These are phyloP conservation scores for Microdon myrmicae DNA, from an alignment of 2,888 invertebrate genomes.

Conservation along the genomic window DNA sequence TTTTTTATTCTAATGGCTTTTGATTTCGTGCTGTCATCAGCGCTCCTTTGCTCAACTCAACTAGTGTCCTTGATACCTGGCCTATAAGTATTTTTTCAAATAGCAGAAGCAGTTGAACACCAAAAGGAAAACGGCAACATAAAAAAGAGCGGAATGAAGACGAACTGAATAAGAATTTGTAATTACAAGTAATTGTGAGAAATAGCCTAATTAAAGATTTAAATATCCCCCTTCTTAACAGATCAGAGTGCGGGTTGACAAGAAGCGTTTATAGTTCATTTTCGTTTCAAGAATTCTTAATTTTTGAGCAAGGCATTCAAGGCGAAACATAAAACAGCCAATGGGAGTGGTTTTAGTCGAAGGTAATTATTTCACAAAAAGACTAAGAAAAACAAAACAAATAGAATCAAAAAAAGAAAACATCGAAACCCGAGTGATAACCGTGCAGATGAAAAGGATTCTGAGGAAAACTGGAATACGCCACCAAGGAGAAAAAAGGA, in stretches of 20 bases:
- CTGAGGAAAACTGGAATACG: conserved; percentile 13
- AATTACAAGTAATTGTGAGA: conserved; percentile 51
- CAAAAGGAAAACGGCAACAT: conserved; percentile 1
- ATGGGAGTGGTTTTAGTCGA: conserved; percentile 39
- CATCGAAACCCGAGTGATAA: too few species aligned
- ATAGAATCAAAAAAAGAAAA: background rate
- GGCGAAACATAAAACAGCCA: background rate
- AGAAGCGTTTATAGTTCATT: conserved; percentile 45
- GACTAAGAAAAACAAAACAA: conserved; percentile 4
- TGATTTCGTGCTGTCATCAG: conserved; percentile 44
- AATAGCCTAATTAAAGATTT: conserved; percentile 51
- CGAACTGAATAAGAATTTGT: conserved; percentile 30
- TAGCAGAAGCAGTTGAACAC: conserved; percentile 7
- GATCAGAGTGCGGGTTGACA: conserved; percentile 25
- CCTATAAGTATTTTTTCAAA: conserved; percentile 15
- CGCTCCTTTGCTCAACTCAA: conserved; percentile 3
- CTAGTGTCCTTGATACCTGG: conserved; percentile 39
- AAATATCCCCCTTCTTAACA: conserved; percentile 22
- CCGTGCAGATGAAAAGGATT: conserved; percentile 18
- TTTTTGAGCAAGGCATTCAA: conserved; percentile 15
- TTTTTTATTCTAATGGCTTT: conserved; percentile 49
- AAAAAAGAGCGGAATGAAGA: background rate
- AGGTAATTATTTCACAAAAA: conserved; percentile 39
- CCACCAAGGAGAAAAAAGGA: conserved; percentile 1
- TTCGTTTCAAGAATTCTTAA: conserved; percentile 48